Evolutionary conservation across 2,113 vertebrate species (phyloP).

Genomic region (Glaucomys volans): DNA sequence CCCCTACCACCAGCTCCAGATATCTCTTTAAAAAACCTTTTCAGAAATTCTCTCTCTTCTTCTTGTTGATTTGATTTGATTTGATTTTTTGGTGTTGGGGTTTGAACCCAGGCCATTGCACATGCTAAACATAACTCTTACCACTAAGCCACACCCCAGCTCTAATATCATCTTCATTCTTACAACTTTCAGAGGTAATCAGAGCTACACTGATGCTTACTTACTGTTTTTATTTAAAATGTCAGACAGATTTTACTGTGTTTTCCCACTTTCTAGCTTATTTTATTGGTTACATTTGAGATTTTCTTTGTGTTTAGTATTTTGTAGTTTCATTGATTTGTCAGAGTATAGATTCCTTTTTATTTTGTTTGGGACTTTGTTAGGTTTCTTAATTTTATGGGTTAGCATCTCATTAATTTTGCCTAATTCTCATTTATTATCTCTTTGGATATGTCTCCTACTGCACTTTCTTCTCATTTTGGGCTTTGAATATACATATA

Average conservation of each 20-base stretch:
- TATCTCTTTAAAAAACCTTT: no score
- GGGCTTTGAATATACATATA: background rate
- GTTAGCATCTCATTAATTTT: conserved; percentile 15
- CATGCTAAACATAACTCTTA: background rate
- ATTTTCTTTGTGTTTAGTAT: conserved; percentile 30
- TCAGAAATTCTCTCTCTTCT: no score
- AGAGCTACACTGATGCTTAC: background rate
- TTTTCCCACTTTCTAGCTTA: conserved; percentile 12
- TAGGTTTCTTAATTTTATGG: background rate
- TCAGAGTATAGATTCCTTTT: conserved; percentile 9
- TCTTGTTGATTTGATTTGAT: no score
- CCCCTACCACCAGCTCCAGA: no score
- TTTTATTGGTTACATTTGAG: conserved; percentile 10
- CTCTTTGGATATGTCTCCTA: background rate
- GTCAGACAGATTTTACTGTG: background rate
- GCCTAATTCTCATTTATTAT: conserved; percentile 23
- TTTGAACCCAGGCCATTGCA: background rate
- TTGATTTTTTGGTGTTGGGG: no score
- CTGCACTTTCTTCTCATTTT: background rate
- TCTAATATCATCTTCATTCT: background rate
- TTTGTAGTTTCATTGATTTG: conserved; percentile 29
- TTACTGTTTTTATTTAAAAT: background rate
- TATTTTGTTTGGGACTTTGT: conserved; percentile 19
- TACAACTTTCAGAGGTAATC: background rate
- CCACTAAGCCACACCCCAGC: background rate